Evolutionary conservation across 2,888 invertebrate genomes (phyloP), one percentile per base, ranked within the genome.

Genomic region (Micoletzkya japonica): DNA sequence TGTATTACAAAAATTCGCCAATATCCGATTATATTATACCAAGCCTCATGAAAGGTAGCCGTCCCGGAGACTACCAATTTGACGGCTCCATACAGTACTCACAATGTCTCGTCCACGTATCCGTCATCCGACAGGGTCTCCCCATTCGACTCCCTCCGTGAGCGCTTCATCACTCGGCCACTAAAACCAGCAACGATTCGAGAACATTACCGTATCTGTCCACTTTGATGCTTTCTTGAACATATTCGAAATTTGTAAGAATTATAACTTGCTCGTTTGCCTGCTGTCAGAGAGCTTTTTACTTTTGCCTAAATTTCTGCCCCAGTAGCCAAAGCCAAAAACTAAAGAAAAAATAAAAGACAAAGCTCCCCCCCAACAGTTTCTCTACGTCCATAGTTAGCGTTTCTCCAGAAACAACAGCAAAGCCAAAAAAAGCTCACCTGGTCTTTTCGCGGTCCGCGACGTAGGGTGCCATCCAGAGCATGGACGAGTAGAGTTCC

Each of bases 391-490:
- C 56, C n/a, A 54, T 24, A 17, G 10, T 24, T 54, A 10, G 24
- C n/a, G 49, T 17, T 44, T n/a, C n/a, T n/a, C n/a, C n/a, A n/a
- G n/a, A n/a, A n/a, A n/a, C n/a, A 44, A 44, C 14, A 44, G 49
- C 20, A 44, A 44, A 44, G 49, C 49, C 20, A n/a, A 44, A 44
- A n/a, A n/a, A n/a, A n/a, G n/a, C 59, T 50, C 30, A 50, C 50
- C 67, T 56, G n/a, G 17, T 44, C 28, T 58, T 67, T 44, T 67
- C 73, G 69, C 82, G 63, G 57, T 82, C 82, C 44, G 81, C 82
- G 10, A 82, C 67, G 71, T 73, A 81, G 20, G 79, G 80, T 49
- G 80, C 81, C 70, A 82, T 81, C 82, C 82, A 82, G 1, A 57
- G 24, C 79, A 82, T 76, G n/a, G 74, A 72, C 14, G 75, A 72